Base-by-base conservation (phyloP, 2,797 vertebrate genomes). In the Falco naumanni region DNA sequence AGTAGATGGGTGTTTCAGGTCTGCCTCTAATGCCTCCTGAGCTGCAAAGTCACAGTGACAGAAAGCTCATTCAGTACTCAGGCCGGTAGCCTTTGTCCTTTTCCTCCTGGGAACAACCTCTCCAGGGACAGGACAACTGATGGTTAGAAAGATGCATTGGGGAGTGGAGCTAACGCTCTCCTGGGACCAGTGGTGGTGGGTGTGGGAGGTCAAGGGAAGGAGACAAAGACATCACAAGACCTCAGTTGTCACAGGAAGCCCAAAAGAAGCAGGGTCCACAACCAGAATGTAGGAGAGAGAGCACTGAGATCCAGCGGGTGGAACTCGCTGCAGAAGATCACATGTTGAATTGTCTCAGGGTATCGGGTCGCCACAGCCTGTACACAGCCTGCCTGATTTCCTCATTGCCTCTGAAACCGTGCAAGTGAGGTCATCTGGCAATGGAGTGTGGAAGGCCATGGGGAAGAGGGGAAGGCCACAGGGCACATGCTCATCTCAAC, bases 141-240 rank as follows among this genome's bases (percentile, higher is more conserved):
- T 56, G n/a, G 37, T 2, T 90, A 21, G 56, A 34, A 82, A 71
- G 65, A 8, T 16, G 28, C 11, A 28, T 8, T 14, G 6, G 21
- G 16, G 16, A 89, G n/a, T 9, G 53, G 48, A 29, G 22, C 4
- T 54, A 3, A 33, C 0, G 0, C 25, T 84, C 12, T 41, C 10
- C 53, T 78, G 48, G 20, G 39, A 75, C 34, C 2, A 1, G 47
- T 24, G 51, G 33, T 21, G 63, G 20, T 51, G 57, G 63, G 20
- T 51, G 57, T 45, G 48, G 25, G 17, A 51, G 19, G 31, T 66
- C 31, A 5, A 13, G 28, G 24, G 9, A 50, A 8, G 22, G 39
- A 74, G 19, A 28, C 5, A 83, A 54, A 87, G 21, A 16, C 9
- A 16, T 31, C 29, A 63, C 0, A 9, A 66, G 26, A 50, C 7